Evolutionary conservation across 2,888 invertebrate genomes (phyloP), one percentile per base, ranked within the genome.

Genomic region (Stenichneumon culpator): DNA sequence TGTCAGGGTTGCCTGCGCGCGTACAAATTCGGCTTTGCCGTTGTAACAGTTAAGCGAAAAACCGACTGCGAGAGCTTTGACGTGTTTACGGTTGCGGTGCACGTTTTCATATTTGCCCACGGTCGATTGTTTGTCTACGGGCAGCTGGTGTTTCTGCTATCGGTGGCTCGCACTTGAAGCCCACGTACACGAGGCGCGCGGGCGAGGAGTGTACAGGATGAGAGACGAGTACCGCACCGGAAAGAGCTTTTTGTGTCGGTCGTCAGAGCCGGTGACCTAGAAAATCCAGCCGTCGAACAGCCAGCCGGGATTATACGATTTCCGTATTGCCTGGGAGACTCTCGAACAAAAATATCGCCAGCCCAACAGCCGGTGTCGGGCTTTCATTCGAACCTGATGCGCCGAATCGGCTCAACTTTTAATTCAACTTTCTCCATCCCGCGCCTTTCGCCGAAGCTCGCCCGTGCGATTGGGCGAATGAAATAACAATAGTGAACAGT

Each of bases 51-150:
- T 47, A 11, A 73, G 39, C 22, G 57, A 63, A 54, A 75, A 83
- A 32, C 44, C 65, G 16, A 6, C 52, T 16, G 14, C 44, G 25
- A 52, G 19, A 52, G 39, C 32, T 39, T 73, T 22, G 44, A 19
- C 25, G 68, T 28, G 75, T 14, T 39, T 36, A 44, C 19, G 65
- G 22, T 22, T 39, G 47, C n/a, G 19, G 32, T 14, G 50, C 32
- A 52, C 69, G 54, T 75, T 79, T 74, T 79, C 47, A 83, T 83
- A 75, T 79, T 79, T 83, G 79, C 69, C 22, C 72, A 68, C 39
- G 14, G 39, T 25, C 65, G 52, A 70, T 79, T 79, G 79, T 79
- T 79, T 79, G 79, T 74, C 73, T 50, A 69, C 39, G 39, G 74
- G 25, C 52, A 74, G 69, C 69, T 60, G 39, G n/a, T 28, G 25